Base-by-base conservation (phyloP, 1,140 invertebrate species). In the Pseudomyrmex dendroicus region DNA sequence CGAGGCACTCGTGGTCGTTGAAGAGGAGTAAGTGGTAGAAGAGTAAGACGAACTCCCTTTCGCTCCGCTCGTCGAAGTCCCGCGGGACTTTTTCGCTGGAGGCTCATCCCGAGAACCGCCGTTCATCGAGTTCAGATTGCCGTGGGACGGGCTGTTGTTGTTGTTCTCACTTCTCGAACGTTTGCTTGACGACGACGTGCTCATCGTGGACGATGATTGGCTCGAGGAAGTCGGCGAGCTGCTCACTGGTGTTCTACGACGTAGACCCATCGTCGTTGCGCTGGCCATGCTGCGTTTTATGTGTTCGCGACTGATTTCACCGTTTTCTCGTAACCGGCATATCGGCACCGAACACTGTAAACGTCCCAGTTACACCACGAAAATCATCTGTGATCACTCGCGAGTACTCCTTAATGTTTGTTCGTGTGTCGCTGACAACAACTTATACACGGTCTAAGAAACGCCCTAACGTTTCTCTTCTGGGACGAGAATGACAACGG, bases 121-220 rank as follows among this genome's bases (percentile, higher is more conserved):
- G 66, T 84, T 87, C 88, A 92, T 86, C 20, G 94, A 94, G 85
- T 94, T 94, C 20, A 94, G 85, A 86, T 94, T 94, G 5, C 94
- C 94, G 46, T 94, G 93, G 68, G 93, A 94, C 62, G 93, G 93
- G 67, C 91, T 94, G 90, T 94, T 94, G 91, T 94, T 94, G 85
- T 94, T 94, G 85, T 94, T 94, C 73, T 94, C 94, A 44, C 93
- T 91, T 44, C 94, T 90, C 48, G 92, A 92, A 20, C 94, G 92
- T 77, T 94, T 94, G 88, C 91, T 91, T 8, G 92, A 89, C 8
- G 86, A 86, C 54, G 88, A 89, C n/a, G 88, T 54, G 77, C 56
- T 48, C 83, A 74, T 57, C 59, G 57, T 73, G 50, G 89, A 59
- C 25, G 88, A 59, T 35, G 89, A 87, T 44, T 91, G 91, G 66